Conservation (phyloP, 2,888 invertebrate species). For the Melolontha melolontha region DNA sequence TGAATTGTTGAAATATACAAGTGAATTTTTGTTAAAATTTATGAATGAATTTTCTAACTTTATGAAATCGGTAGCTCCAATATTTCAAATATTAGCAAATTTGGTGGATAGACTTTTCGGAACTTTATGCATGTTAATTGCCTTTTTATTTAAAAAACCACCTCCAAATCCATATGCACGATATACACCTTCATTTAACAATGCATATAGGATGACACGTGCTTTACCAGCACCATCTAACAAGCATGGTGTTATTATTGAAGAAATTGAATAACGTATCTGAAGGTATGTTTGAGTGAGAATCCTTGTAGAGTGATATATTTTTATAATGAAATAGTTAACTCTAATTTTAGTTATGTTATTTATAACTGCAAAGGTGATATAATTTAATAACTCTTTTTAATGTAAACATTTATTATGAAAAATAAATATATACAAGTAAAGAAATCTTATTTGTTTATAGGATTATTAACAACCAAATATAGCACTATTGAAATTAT, state of each 20-base stretch:
- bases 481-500: no score
- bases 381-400: no score
- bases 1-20: constrained; percentile 56
- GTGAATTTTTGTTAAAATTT: constrained; percentile 59
- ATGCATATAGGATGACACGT: background rate
- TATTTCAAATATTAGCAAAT: constrained; percentile 59
- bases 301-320: no score
- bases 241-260: constrained; percentile 20
- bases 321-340: no score
- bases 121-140: constrained; percentile 62
- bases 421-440: background rate
- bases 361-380: no score
- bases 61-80: constrained; percentile 58
- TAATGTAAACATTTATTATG: constrained; percentile 13
- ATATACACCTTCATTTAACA: background rate
- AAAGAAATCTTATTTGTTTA: background rate
- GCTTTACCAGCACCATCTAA: constrained; percentile 21
- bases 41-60: constrained; percentile 57
- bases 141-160: constrained; percentile 47
- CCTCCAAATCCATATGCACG: background rate
- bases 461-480: no score
- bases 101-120: constrained; percentile 61
- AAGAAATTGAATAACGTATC: constrained; percentile 3
- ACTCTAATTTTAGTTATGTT: no score
- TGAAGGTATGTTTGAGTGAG: no score